Percentiles rank a stretch among this genome's conserved stretches.
These are phyloP conservation scores for Griposia aprilina DNA, from an alignment of 2,888 invertebrate species.

Conservation along the genomic window DNA sequence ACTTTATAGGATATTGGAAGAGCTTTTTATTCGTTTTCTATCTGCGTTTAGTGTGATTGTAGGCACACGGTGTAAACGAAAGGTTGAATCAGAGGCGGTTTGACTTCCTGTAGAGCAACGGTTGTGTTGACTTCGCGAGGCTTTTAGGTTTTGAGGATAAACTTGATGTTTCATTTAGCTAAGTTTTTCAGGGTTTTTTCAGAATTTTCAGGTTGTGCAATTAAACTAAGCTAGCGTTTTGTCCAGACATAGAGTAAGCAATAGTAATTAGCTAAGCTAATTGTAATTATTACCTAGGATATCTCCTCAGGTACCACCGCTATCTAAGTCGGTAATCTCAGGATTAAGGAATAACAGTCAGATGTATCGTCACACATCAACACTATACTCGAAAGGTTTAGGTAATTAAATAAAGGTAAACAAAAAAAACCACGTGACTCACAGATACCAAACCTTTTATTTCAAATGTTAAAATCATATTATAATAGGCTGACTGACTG, in stretches of 20 bases:
- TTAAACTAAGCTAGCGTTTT: no score
- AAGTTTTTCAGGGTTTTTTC: neutral
- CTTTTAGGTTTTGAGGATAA: neutral
- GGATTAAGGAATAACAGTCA: neutral
- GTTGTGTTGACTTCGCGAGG: neutral
- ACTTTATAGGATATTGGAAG: slow-evolving; percentile 76
- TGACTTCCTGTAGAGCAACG: slow-evolving; percentile 2
- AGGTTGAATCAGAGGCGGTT: slow-evolving; percentile 12
- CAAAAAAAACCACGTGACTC: no score
- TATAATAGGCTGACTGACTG: no score
- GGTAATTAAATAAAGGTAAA: no score
- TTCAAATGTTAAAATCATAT: no score
- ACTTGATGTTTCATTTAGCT: neutral
- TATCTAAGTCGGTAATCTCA: neutral
- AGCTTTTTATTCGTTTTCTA: slow-evolving; percentile 75
- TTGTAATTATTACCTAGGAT: neutral
- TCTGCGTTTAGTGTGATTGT: slow-evolving; percentile 71
- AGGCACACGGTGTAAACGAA: slow-evolving; percentile 38
- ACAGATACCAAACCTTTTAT: no score
- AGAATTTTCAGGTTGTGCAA: neutral
- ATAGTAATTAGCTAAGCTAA: neutral
- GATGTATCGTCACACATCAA: neutral
- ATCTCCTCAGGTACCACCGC: neutral
- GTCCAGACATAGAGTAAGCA: neutral
- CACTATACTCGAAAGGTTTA: no score